Percentiles rank a stretch among this genome's conserved stretches.
These are phyloP conservation scores for Morelia viridis DNA, from an alignment of 2,797 vertebrate species.

Conservation along the genomic window DNA sequence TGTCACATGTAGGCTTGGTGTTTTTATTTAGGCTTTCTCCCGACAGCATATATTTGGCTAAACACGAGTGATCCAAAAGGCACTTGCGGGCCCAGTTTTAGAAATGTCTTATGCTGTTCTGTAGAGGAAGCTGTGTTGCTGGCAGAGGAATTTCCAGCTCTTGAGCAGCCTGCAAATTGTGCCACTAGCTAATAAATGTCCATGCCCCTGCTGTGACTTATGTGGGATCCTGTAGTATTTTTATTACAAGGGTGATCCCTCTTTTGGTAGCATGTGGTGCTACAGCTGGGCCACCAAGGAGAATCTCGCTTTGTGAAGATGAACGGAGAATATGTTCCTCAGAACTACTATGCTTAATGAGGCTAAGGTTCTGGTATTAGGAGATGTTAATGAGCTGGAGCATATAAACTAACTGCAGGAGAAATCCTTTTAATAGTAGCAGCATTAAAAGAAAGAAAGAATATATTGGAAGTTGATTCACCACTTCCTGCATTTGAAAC, in stretches of 20 bases:
- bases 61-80: background rate
- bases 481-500: background rate
- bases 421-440: conserved; percentile 45
- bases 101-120: conserved; percentile 47
- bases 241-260: conserved; percentile 70
- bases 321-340: conserved; percentile 68
- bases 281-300: conserved; percentile 67
- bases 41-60: background rate
- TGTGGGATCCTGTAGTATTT: conserved; percentile 70
- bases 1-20: background rate
- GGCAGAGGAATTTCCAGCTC: conserved; percentile 60
- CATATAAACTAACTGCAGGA: conserved; percentile 68
- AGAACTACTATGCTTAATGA: conserved; percentile 71
- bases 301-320: conserved; percentile 70
- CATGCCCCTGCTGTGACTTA: conserved; percentile 65
- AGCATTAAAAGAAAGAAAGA: conserved; percentile 30
- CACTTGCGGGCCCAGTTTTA: conserved; percentile 6
- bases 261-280: conserved; percentile 64
- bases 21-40: background rate
- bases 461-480: conserved; percentile 39
- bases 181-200: conserved; percentile 66
- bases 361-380: conserved; percentile 69
- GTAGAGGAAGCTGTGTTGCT: conserved; percentile 62
- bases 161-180: conserved; percentile 67
- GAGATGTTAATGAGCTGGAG: conserved; percentile 71